Evolutionary conservation across 2,888 invertebrate species (phyloP).

Genomic region (Tineola bisselliella): DNA sequence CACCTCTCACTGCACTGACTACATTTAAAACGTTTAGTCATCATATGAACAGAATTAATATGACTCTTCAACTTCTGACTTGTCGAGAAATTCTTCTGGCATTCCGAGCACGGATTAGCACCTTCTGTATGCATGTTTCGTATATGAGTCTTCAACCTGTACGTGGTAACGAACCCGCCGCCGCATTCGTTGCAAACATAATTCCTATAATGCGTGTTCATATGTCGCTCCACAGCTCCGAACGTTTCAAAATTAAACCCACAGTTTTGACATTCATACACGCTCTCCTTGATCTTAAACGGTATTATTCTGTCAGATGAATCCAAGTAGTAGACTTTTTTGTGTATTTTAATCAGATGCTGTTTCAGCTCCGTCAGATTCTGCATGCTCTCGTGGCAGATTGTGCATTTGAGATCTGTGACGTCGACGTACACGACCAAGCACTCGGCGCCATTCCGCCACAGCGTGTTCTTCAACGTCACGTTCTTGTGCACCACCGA

Average conservation of each 20-base stretch:
- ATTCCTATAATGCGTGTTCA: conserved; percentile 52
- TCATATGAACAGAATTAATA: conserved; percentile 37
- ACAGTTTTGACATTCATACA: conserved; percentile 43
- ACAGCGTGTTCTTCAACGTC: conserved; percentile 26
- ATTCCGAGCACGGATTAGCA: conserved; percentile 34
- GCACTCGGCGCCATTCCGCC: conserved; percentile 36
- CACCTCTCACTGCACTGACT: conserved; percentile 37
- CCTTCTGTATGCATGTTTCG: conserved; percentile 40
- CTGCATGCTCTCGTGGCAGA: background rate
- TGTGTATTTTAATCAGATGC: conserved; percentile 14
- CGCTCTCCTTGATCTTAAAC: conserved; percentile 32
- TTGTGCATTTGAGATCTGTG: conserved; percentile 15
- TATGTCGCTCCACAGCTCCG: conserved; percentile 49
- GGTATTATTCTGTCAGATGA: conserved; percentile 44
- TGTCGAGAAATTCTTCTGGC: conserved; percentile 38
- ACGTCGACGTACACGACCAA: conserved; percentile 37
- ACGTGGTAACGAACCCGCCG: conserved; percentile 39
- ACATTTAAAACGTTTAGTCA: conserved; percentile 42
- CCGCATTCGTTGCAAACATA: conserved; percentile 50
- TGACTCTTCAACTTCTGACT: conserved; percentile 42
- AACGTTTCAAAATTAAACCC: conserved; percentile 47
- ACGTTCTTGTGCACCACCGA: conserved; percentile 27
- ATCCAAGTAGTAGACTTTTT: conserved; percentile 13
- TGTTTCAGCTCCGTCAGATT: conserved; percentile 20
- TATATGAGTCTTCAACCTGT: conserved; percentile 34